Base-by-base conservation (phyloP, 2,113 vertebrate species). In the Geothlypis trichas region DNA sequence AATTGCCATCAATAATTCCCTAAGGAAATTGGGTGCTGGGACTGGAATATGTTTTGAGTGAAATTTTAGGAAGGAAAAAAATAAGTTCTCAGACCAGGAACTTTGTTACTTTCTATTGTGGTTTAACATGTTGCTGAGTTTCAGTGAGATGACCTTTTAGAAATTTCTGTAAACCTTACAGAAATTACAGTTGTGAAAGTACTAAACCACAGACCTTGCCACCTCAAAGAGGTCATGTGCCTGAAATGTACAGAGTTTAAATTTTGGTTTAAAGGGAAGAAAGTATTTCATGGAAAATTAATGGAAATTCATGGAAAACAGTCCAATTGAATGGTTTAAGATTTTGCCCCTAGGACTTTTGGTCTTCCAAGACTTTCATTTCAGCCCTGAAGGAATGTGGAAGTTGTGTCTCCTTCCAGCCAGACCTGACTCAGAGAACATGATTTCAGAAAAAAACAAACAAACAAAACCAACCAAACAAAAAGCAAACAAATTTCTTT, bases 81-180 rank as follows among this genome's bases (percentile, higher is more conserved):
- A 44, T 59, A 41, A 66, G 57, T 75, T 89, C 44, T 51, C 81
- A 97, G 72, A 37, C 80, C 72, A 96, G 85, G 88, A 95, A 91
- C 95, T 96, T 85, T 95, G 78, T 89, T 97, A 61, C 66, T 95
- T 74, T 90, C 42, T 73, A 72, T 76, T 95, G 92, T 85, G 69
- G 57, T 74, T 94, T 90, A 94, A 57, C 69, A 81, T 83, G 44
- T 33, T 92, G 33, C 54, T 80, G 51, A 51, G 18, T 69, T 90
- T 76, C 55, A 66, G 6, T 47, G 21, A 91, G 42, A 41, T 55
- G 68, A 77, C 20, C 49, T 55, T 89, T 75, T 65, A 18, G 30
- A 55, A 55, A 90, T 81, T 84, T 27, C 42, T 88, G 24, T 65
- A 69, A 83, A 75, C 44, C n/a, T 72, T 47, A 57, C 17, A 82